Evolutionary conservation across 2,888 invertebrate species (phyloP).

Genomic region (Brachylomia viminalis): DNA sequence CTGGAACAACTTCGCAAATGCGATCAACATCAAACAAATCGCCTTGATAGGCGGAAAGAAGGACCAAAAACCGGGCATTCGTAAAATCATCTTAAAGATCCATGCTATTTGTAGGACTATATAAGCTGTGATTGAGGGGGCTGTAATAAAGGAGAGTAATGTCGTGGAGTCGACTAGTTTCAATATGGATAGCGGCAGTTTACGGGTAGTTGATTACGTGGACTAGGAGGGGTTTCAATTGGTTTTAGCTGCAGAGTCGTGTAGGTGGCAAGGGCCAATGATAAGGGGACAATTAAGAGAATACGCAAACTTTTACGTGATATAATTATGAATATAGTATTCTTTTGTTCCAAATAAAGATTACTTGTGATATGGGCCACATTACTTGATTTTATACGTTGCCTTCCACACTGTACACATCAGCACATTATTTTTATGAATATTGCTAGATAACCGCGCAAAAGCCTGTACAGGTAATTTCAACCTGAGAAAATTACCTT

Average conservation of each 20-base stretch:
- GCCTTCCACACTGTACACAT: neutral
- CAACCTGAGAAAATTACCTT: neutral
- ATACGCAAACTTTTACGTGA: neutral
- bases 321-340: neutral
- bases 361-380: neutral
- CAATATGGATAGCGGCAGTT: constrained; percentile 40
- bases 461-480: neutral
- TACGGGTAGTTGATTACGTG: constrained; percentile 41
- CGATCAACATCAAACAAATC: constrained; percentile 45
- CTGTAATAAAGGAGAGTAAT: constrained; percentile 53
- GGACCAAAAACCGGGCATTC: constrained; percentile 30
- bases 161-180: constrained; percentile 37
- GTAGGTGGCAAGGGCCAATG: neutral
- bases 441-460: neutral
- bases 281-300: neutral
- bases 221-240: constrained; percentile 10
- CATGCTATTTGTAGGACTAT: constrained; percentile 40
- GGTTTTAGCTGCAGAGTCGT: constrained; percentile 15
- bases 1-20: constrained; percentile 32
- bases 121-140: constrained; percentile 54
- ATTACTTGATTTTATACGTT: neutral
- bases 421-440: neutral
- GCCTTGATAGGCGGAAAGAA: constrained; percentile 24
- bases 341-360: neutral
- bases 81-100: constrained; percentile 11